These are phyloP conservation scores for Rhabdomys pumilio DNA, from an alignment of 2,797 vertebrate species.

Conservation along the genomic window DNA sequence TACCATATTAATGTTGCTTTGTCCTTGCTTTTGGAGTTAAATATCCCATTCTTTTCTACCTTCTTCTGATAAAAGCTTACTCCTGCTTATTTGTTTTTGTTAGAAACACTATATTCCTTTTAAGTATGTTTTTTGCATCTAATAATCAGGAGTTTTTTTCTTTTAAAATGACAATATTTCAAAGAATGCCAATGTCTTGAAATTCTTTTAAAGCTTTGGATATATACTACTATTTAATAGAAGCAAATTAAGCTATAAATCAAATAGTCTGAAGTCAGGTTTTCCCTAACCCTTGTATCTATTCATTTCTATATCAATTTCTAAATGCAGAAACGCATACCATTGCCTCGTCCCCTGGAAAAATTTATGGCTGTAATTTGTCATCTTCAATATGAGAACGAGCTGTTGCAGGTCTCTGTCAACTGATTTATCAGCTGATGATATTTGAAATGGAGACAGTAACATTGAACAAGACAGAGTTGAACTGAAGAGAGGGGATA, in stretches of 20 bases:
- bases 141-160: conserved; percentile 30
- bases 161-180: conserved; percentile 60
- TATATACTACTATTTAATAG: neutral
- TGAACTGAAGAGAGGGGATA: conserved; percentile 33
- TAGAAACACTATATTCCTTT: conserved; percentile 18
- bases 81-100: neutral
- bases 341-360: conserved; percentile 27
- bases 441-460: conserved; percentile 76
- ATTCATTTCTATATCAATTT: conserved; percentile 33
- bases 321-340: conserved; percentile 55
- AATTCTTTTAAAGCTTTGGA: conserved; percentile 22
- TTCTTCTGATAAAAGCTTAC: conserved; percentile 36
- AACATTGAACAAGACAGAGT: conserved; percentile 46
- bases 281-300: conserved; percentile 34
- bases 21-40: conserved; percentile 43
- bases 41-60: conserved; percentile 15
- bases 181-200: conserved; percentile 35
- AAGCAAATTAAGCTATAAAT: conserved; percentile 51
- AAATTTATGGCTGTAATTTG: conserved; percentile 69
- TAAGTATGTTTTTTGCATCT: neutral
- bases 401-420: conserved; percentile 48
- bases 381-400: conserved; percentile 70
- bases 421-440: conserved; percentile 83
- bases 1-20: neutral
- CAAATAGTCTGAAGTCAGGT: conserved; percentile 46